These are phyloP conservation scores for Arenaria interpres DNA, from an alignment of 2,113 vertebrate genomes.

Conservation along the genomic window DNA sequence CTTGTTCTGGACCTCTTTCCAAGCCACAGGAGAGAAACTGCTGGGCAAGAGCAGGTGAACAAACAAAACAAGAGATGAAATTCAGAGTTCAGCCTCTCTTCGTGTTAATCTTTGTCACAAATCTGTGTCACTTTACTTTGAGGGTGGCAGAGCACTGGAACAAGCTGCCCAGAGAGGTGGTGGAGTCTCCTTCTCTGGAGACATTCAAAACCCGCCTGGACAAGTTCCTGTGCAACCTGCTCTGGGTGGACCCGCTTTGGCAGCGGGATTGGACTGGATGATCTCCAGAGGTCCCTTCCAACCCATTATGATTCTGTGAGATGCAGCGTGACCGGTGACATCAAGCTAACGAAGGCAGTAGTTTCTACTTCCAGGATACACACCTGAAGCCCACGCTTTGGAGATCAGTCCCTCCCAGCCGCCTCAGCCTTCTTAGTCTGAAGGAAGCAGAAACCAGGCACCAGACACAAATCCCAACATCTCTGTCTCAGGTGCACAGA, in stretches of 20 bases:
- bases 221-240: too few relatives aligned
- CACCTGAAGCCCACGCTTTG: neutral
- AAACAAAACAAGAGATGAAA: neutral
- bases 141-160: too few relatives aligned
- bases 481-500: fast-evolving
- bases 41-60: neutral
- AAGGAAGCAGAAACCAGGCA: neutral
- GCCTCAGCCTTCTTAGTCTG: neutral
- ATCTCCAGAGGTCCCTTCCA: too few relatives aligned
- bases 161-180: too few relatives aligned
- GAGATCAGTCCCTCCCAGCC: neutral
- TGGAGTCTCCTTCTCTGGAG: too few relatives aligned
- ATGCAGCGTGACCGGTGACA: neutral
- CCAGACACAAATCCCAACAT: neutral
- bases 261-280: too few relatives aligned
- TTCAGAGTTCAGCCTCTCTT: neutral
- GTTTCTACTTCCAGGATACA: neutral
- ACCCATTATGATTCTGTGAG: too few relatives aligned
- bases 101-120: neutral
- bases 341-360: neutral
- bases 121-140: too few relatives aligned
- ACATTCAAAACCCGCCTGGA: too few relatives aligned
- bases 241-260: too few relatives aligned
- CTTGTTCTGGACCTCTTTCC: neutral
- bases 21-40: neutral